A percentile compares a stretch with the other conserved stretches of the same genome.
Conservation (phyloP, 2,797 vertebrate species). For the Lates japonicus region DNA sequence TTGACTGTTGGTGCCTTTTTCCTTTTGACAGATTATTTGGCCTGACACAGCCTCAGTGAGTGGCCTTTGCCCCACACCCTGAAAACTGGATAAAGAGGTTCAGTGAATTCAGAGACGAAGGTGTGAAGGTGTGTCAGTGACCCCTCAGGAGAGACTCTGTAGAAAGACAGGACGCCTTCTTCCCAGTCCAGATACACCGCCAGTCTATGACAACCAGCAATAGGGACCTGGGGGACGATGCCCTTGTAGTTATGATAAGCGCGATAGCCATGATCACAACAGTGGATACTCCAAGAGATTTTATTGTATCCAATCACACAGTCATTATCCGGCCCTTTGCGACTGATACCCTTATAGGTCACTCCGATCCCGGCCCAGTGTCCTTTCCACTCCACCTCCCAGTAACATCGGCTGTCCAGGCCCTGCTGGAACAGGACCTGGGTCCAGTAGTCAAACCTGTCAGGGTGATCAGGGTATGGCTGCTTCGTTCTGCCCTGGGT, state of each 20-base stretch:
- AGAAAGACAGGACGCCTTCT: conserved; percentile 40
- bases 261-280: background rate
- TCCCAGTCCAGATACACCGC: conserved; percentile 39
- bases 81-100: conserved; percentile 24
- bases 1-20: no score
- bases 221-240: background rate
- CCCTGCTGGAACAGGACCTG: conserved; percentile 31
- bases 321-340: background rate
- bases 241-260: conserved; percentile 12
- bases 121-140: conserved; percentile 46
- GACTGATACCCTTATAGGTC: conserved; percentile 25
- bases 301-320: conserved; percentile 34
- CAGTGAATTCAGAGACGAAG: conserved; percentile 20
- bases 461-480: conserved; percentile 23
- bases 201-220: background rate
- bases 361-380: conserved; percentile 33
- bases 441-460: conserved; percentile 36
- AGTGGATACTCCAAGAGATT: conserved; percentile 36
- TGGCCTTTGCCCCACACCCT: conserved; percentile 19
- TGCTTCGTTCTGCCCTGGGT: background rate
- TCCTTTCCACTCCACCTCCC: conserved; percentile 44
- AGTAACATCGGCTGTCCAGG: conserved; percentile 34
- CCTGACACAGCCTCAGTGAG: background rate
- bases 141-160: conserved; percentile 27
- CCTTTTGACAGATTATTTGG: no score